Conservation (phyloP, 2,888 invertebrate genomes). For the Synergus itoensis region DNA sequence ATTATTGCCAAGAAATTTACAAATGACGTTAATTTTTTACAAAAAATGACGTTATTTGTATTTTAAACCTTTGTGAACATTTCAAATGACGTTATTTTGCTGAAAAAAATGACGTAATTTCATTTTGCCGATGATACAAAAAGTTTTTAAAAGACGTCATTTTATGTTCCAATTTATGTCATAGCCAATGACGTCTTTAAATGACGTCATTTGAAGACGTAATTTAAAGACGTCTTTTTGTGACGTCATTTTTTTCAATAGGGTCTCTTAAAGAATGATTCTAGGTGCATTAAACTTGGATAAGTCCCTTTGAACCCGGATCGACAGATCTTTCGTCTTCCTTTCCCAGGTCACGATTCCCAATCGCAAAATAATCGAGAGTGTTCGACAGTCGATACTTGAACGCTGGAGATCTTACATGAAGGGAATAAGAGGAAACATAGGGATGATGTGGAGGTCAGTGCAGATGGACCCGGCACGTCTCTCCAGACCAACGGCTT, state of each 20-base stretch:
- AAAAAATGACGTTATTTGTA: too few species aligned
- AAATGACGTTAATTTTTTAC: too few species aligned
- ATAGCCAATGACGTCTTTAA: too few species aligned
- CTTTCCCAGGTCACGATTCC: conserved; percentile 3
- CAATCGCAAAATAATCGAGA: conserved; percentile 33
- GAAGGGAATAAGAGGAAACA: conserved; percentile 35
- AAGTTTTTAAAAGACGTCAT: too few species aligned
- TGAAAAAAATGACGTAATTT: too few species aligned
- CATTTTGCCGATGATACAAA: too few species aligned
- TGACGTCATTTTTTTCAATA: too few species aligned
- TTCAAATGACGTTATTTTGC: too few species aligned
- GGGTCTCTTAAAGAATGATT: not conserved
- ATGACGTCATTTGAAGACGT: too few species aligned
- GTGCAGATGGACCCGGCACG: conserved; percentile 48
- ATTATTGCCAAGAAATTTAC: too few species aligned
- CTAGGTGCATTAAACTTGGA: not conserved
- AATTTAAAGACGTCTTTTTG: not conserved
- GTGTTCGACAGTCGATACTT: conserved; percentile 28
- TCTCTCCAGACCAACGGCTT: conserved; percentile 46
- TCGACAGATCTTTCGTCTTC: conserved; percentile 5
- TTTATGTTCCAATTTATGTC: too few species aligned
- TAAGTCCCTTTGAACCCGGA: not conserved
- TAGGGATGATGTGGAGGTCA: conserved; percentile 45
- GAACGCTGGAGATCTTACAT: conserved; percentile 11
- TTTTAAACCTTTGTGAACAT: too few species aligned